Conservation (phyloP, 2,888 invertebrate genomes). For the Proisotoma minuta region DNA sequence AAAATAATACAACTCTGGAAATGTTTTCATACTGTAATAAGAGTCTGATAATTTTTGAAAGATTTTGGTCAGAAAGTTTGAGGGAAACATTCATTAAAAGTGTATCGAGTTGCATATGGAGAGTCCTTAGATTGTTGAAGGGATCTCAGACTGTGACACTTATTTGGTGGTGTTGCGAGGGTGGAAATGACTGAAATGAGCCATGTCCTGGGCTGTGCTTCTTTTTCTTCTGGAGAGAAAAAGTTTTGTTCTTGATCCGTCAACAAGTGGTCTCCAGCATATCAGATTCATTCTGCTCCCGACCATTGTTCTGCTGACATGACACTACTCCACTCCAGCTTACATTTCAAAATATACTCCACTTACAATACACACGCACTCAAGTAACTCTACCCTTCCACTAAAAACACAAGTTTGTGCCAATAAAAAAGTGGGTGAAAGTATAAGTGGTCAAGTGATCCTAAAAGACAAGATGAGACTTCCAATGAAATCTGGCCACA, state of each 20-base stretch:
- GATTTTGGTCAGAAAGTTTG: too few species aligned
- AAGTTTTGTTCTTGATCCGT: conserved; percentile 16
- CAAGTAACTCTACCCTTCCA: not conserved
- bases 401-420: too few species aligned
- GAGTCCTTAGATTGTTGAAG: too few species aligned
- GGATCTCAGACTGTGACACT: too few species aligned
- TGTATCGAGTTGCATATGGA: too few species aligned
- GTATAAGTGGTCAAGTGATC: too few species aligned
- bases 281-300: conserved; percentile 4
- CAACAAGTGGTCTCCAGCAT: conserved; percentile 22
- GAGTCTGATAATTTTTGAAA: too few species aligned
- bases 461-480: not conserved
- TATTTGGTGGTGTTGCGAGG: too few species aligned
- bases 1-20: not conserved
- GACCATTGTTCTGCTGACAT: conserved; percentile 7
- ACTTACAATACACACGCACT: not conserved
- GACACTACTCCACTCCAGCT: not conserved
- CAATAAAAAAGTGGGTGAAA: not conserved
- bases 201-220: not conserved
- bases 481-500: not conserved
- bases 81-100: too few species aligned
- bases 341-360: not conserved
- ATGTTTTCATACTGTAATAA: too few species aligned
- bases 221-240: conserved; percentile 4
- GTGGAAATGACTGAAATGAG: too few species aligned